A percentile compares a stretch with the other conserved stretches of the same genome.
Conservation (phyloP, 2,113 vertebrate genomes). For the Gracilinanus agilis region DNA sequence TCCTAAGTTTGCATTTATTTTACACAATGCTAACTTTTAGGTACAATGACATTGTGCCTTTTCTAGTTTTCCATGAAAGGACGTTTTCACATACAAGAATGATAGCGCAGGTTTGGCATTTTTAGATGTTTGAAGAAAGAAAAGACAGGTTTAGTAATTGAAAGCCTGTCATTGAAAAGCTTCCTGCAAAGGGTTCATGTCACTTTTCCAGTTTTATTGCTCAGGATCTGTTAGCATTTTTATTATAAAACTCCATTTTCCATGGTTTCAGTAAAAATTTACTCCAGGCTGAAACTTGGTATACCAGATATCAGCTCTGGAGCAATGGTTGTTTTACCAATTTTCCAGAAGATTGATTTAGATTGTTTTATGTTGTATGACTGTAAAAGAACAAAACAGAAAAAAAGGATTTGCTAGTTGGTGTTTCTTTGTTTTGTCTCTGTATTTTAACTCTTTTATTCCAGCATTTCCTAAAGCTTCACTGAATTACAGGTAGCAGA, state of each 20-base stretch:
- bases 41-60: not conserved
- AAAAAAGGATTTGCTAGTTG: conserved; percentile 52
- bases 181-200: conserved; percentile 6
- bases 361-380: conserved; percentile 69
- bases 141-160: conserved; percentile 23
- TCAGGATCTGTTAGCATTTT: conserved; percentile 61
- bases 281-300: conserved; percentile 56
- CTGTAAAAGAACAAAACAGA: conserved; percentile 68
- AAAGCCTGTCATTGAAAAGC: conserved; percentile 57
- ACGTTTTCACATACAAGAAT: not conserved
- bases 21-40: not conserved
- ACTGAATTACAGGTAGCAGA: conserved; percentile 26
- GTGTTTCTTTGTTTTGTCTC: conserved; percentile 37
- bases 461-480: not conserved
- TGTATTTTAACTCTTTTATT: conserved; percentile 40
- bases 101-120: conserved; percentile 32
- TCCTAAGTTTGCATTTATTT: not conserved
- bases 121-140: conserved; percentile 41
- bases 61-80: conserved; percentile 16
- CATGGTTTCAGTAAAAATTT: conserved; percentile 72
- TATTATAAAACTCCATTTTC: conserved; percentile 63
- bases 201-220: conserved; percentile 55
- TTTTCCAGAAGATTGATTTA: conserved; percentile 75
- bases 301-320: conserved; percentile 60
- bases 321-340: conserved; percentile 65